Evolutionary conservation across 2,113 vertebrate species (phyloP).

Genomic region (Chascanopsetta lugubris): DNA sequence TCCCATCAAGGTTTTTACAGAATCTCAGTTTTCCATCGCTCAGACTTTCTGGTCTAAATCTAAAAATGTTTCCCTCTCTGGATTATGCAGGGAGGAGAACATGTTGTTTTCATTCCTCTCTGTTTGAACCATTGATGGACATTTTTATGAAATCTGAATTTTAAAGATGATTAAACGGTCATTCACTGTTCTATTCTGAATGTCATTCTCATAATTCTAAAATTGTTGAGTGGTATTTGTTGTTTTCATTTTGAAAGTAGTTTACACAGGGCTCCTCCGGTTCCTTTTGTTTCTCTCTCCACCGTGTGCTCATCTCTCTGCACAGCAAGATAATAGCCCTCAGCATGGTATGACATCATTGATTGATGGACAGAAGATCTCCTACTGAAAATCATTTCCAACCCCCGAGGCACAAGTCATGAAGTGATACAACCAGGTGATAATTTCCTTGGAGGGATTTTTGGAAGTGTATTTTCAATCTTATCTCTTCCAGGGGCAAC

Average conservation of each 20-base stretch:
- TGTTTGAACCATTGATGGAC: not conserved
- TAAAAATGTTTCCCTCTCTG: constrained; percentile 67
- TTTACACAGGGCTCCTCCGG: not conserved
- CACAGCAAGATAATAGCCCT: constrained; percentile 31
- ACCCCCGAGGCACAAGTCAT: constrained; percentile 17
- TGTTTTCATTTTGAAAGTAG: not conserved
- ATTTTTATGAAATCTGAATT: not conserved
- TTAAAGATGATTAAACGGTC: too few relatives aligned
- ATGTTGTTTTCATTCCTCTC: constrained; percentile 52
- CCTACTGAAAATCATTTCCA: constrained; percentile 44
- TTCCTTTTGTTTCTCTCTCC: constrained; percentile 23
- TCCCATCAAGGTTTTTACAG: constrained; percentile 78
- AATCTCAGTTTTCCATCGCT: constrained; percentile 30
- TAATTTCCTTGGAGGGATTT: constrained; percentile 28
- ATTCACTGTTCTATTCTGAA: too few relatives aligned
- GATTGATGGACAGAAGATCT: constrained; percentile 40
- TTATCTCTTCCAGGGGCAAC: constrained; percentile 14
- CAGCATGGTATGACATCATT: constrained; percentile 27
- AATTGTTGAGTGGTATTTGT: not conserved
- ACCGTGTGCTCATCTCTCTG: constrained; percentile 12
- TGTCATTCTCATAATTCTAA: too few relatives aligned
- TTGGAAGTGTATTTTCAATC: not conserved
- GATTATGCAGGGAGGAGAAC: too few relatives aligned
- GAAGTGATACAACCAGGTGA: constrained; percentile 41
- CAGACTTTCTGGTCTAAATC: constrained; percentile 66